Percentiles rank a stretch among this genome's conserved stretches.
Evolutionary conservation across 2,888 invertebrate species (phyloP).

Genomic region (Cerceris ruficornis): DNA sequence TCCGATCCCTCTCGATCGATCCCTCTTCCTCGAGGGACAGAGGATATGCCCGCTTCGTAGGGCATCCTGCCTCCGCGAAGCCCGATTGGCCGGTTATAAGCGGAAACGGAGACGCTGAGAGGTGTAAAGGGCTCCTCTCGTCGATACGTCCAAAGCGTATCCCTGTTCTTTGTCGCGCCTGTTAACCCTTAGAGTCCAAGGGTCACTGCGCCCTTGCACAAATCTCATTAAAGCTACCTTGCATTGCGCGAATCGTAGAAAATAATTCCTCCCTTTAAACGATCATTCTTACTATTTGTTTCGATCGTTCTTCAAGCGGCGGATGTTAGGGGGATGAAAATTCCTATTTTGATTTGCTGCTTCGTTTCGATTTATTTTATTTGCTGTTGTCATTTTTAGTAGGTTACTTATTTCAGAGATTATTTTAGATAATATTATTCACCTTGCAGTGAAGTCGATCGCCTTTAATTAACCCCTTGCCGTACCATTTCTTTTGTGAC

Average conservation of each 20-base stretch:
- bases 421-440: not conserved
- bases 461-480: no score
- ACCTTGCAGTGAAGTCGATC: no score
- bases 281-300: no score
- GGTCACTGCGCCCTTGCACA: no score
- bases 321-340: not conserved
- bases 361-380: no score
- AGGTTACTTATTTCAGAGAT: not conserved
- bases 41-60: slow-evolving; percentile 43
- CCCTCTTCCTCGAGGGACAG: slow-evolving; percentile 53
- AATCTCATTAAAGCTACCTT: no score
- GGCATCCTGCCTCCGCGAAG: slow-evolving; percentile 29
- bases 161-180: slow-evolving; percentile 19
- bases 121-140: slow-evolving; percentile 40
- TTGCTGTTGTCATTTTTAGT: no score
- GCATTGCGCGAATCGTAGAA: no score
- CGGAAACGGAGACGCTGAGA: slow-evolving; percentile 53
- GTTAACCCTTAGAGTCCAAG: not conserved
- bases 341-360: no score
- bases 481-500: no score
- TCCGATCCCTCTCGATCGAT: slow-evolving; percentile 67
- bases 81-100: slow-evolving; percentile 62
- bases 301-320: not conserved
- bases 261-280: no score
- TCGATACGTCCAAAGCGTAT: slow-evolving; percentile 36